Evolutionary conservation across 2,797 vertebrate genomes (phyloP), one percentile per base, ranked within the genome.

Genomic region (Gallinago solitaria): DNA sequence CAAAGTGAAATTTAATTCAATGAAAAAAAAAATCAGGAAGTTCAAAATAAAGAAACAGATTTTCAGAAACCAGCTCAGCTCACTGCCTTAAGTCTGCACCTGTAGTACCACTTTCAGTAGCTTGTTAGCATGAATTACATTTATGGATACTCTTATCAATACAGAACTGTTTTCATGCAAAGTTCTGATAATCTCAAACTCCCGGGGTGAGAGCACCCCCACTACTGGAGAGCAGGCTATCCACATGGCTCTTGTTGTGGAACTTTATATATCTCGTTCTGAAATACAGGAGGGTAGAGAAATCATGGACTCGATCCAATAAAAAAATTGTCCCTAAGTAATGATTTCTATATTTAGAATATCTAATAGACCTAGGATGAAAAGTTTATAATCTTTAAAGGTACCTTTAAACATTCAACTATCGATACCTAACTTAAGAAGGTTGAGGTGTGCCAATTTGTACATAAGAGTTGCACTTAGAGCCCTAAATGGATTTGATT

Each of bases 401-500:
- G 18, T 63, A 56, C 21, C 30, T 71, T 86, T 60, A 91, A 91
- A 95, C 90, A 94, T 56, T 75, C 56, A 89, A 9, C 90, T 74
- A 35, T 32, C 54, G 53, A 32, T 39, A 85, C 12, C 64, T 79
- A 85, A 63, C 51, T 65, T 63, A 61, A 60, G 63, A 51, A 65
- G 19, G 14, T 18, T 63, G 39, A 70, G 15, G 30, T 3, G 19
- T 67, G 71, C 79, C 82, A 94, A 82, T 32, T 15, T 41, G 33
- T 33, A 79, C 37, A 19, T 67, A 70, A 6, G 16, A 64, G 21
- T 19, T 76, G 74, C 37, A 53, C 78, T 94, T 33, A 68, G n/a
- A 50, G 11, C 59, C 77, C 43, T 78, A 84, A 57, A 92, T 70
- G 54, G 81, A 95, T 63, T 73, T 89, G 47, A 73, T 71, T 89